Percentiles rank a stretch among this genome's conserved stretches.
These are phyloP conservation scores for Halcyon badia DNA, from an alignment of 2,797 vertebrate genomes.

Conservation along the genomic window DNA sequence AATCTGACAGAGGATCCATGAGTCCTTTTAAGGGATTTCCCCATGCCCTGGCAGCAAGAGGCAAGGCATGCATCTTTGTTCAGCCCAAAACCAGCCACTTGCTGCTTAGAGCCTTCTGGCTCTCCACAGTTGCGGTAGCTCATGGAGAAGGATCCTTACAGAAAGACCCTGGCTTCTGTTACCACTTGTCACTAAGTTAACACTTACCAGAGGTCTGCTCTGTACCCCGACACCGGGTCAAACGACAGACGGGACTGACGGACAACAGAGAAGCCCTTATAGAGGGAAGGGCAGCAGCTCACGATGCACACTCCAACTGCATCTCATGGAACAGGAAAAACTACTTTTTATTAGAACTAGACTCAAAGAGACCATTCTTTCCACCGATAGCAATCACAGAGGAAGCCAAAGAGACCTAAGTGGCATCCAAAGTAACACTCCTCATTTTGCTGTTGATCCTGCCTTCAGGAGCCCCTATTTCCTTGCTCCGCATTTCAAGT, in stretches of 20 bases:
- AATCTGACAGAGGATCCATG: not conserved
- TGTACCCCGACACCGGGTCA: accelerated
- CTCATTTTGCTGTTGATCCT: not conserved
- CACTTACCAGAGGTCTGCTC: not conserved
- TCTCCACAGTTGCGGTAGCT: not conserved
- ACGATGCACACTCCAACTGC: accelerated
- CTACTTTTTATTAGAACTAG: not conserved
- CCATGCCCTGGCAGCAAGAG: accelerated
- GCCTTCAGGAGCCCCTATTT: not conserved
- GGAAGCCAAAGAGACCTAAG: not conserved
- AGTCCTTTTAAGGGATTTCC: not conserved
- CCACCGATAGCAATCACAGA: not conserved
- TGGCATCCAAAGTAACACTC: not conserved
- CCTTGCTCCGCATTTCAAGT: not conserved
- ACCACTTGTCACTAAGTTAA: no score
- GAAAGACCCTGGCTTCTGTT: not conserved
- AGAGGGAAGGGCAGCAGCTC: not conserved
- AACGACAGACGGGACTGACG: accelerated
- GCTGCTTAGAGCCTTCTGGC: not conserved
- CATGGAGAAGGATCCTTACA: not conserved
- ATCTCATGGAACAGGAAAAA: not conserved
- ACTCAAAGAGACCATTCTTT: not conserved
- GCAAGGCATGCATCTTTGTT: not conserved
- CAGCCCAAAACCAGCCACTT: not conserved
- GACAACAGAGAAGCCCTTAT: not conserved